Conservation (phyloP, 2,113 vertebrate species). For the Dicaeum eximium region DNA sequence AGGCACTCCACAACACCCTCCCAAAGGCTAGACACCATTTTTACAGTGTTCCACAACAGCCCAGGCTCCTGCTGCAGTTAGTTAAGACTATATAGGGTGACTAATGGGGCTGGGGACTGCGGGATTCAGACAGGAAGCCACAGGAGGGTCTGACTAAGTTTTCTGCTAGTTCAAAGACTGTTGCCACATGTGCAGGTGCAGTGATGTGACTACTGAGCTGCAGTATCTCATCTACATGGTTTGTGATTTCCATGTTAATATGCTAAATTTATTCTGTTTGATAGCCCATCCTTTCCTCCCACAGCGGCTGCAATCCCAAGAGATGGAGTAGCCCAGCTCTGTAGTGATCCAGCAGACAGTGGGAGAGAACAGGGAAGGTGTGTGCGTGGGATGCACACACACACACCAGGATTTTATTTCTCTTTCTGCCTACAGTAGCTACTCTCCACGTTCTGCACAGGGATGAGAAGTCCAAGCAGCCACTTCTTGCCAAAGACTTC, state of each 20-base stretch:
- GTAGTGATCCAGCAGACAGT: background rate
- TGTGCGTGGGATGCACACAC: background rate
- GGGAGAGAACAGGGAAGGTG: background rate
- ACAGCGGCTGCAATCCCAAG: background rate
- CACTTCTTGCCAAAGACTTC: slow-evolving; percentile 93
- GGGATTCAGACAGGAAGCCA: background rate
- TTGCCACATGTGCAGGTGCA: slow-evolving; percentile 7
- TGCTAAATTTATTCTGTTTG: slow-evolving; percentile 4
- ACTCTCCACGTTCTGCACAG: slow-evolving; percentile 82
- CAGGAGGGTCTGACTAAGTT: background rate
- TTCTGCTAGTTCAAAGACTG: background rate
- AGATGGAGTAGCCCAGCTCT: background rate
- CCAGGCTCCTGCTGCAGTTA: background rate
- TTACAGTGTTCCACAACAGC: background rate
- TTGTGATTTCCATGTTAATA: slow-evolving; percentile 9
- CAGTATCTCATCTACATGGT: background rate
- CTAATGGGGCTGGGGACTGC: background rate
- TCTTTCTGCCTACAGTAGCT: slow-evolving; percentile 61
- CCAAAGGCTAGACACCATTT: background rate
- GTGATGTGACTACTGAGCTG: slow-evolving; percentile 36
- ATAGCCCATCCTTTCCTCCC: slow-evolving; percentile 5
- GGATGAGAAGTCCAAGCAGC: slow-evolving; percentile 88
- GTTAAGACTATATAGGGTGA: background rate
- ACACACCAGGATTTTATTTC: slow-evolving; percentile 5
- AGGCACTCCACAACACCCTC: background rate